Base-by-base conservation (phyloP, 2,113 vertebrate genomes). In the Erinaceus europaeus region DNA sequence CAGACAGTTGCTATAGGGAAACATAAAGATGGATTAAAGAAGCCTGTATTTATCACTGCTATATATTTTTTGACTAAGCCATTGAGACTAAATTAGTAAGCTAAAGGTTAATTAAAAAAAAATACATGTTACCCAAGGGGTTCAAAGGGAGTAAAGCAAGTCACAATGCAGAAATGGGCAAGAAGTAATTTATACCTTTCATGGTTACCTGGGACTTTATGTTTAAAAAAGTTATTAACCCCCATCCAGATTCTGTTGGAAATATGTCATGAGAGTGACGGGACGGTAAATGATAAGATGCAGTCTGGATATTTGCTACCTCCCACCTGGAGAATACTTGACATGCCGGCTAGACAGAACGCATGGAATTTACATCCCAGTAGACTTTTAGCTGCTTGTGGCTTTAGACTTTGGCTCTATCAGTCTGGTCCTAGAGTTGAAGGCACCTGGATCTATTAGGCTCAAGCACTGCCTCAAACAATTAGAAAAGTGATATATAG, bases 81-180 rank as follows among this genome's bases (percentile, higher is more conserved):
- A 46, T 85, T 90, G 72, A n/a, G n/a, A n/a, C n/a, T n/a, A n/a
- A n/a, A n/a, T n/a, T n/a, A n/a, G n/a, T n/a, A n/a, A n/a, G n/a
- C n/a, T n/a, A n/a, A n/a, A n/a, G n/a, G n/a, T n/a, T n/a, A n/a
- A n/a, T n/a, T n/a, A n/a, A n/a, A n/a, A n/a, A n/a, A n/a, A n/a
- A n/a, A n/a, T n/a, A n/a, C n/a, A n/a, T n/a, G n/a, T n/a, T n/a
- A n/a, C n/a, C n/a, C n/a, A n/a, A n/a, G n/a, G n/a, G n/a, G n/a
- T n/a, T n/a, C n/a, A n/a, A n/a, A n/a, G n/a, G 34, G 52, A 78
- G 29, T 59, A 88, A 85, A 82, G 79, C 38, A 77, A 81, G 17
- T 57, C 48, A 32, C 21, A 78, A 4, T 29, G 27, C 6, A 84
- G 36, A 36, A 69, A 12, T 42, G 20, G 69, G 4, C 12, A 75